Conservation (phyloP, 2,797 vertebrate species). For the Petrocephalus schoutedeni region DNA sequence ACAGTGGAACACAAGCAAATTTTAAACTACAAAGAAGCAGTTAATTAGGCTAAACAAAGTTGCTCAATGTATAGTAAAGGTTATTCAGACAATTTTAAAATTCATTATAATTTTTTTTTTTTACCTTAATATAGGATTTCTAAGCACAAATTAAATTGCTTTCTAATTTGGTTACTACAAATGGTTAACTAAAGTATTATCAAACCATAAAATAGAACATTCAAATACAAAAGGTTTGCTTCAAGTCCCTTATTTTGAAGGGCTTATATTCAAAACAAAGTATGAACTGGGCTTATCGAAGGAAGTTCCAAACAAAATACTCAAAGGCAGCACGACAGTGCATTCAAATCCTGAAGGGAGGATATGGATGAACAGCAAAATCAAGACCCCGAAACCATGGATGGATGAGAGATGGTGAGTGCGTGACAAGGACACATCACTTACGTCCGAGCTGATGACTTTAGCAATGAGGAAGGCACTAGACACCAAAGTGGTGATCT, state of each 20-base stretch:
- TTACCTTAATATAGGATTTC: not conserved
- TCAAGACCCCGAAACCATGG: not conserved
- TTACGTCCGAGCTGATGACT: conserved; percentile 85
- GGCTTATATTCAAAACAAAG: not conserved
- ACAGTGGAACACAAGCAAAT: conserved; percentile 9
- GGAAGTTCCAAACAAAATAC: not conserved
- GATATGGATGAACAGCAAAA: not conserved
- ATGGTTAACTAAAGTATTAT: not conserved
- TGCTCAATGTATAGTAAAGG: not conserved
- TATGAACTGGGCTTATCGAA: not conserved
- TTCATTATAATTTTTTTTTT: too few relatives aligned
- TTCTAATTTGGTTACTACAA: not conserved
- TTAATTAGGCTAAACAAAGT: not conserved
- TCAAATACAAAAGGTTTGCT: not conserved
- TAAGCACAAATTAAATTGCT: not conserved
- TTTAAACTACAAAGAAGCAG: not conserved
- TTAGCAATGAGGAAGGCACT: conserved; percentile 88
- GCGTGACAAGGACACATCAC: conserved; percentile 37
- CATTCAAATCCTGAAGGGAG: not conserved
- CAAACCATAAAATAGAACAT: not conserved
- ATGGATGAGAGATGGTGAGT: not conserved
- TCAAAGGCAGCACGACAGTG: not conserved
- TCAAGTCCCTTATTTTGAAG: not conserved
- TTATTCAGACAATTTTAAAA: not conserved
- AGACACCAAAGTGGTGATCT: conserved; percentile 90